Conservation (phyloP, 2,113 vertebrate genomes). For the Zapornia atra region DNA sequence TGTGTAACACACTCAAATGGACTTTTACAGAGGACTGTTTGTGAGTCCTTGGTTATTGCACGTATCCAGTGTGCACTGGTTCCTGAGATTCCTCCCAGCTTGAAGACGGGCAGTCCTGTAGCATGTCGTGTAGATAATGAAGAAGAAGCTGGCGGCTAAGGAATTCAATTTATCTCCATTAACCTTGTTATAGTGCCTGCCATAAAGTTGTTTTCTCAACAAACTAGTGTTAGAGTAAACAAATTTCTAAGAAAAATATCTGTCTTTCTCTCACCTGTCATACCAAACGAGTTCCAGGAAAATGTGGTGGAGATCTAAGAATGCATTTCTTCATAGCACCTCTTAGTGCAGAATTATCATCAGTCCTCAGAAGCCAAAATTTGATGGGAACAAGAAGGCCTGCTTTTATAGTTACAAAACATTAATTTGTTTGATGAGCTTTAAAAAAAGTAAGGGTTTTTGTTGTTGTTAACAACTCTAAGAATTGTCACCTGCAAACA, state of each 20-base stretch:
- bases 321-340: background rate
- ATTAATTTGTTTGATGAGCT: background rate
- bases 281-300: background rate
- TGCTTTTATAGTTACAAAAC: background rate
- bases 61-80: background rate
- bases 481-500: background rate
- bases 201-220: background rate
- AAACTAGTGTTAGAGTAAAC: background rate
- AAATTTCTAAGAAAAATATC: background rate
- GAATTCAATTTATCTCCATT: background rate
- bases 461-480: background rate
- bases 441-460: background rate
- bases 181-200: background rate
- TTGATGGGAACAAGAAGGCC: background rate
- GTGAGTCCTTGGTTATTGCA: background rate
- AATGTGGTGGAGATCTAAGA: accelerated
- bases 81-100: background rate
- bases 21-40: background rate
- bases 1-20: background rate
- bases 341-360: background rate
- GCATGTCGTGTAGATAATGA: background rate
- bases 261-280: background rate
- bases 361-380: background rate
- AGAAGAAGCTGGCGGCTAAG: background rate
- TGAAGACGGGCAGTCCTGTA: background rate